A percentile compares a stretch with the other conserved stretches of the same genome.
phyloP scores from a whole-genome alignment of 2,888 invertebrate genomes.

The Tipula vernalis region DNA sequence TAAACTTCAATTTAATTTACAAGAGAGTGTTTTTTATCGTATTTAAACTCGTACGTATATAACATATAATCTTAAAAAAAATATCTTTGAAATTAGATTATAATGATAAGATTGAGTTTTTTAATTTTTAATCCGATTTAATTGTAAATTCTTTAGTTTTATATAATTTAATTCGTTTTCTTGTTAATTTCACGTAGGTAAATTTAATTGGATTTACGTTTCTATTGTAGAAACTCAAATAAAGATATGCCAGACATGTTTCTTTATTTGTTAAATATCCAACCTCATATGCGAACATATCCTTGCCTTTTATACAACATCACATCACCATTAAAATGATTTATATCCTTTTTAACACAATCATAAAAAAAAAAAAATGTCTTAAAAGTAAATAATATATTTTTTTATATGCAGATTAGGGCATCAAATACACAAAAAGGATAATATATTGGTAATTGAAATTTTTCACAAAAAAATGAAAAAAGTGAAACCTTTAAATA shows the following conservation, averaged over 20 bases:
- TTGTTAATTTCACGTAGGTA: neutral
- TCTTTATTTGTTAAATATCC: neutral
- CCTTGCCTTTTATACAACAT: neutral
- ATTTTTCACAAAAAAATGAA: neutral
- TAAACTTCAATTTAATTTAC: neutral
- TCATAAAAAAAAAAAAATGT: neutral
- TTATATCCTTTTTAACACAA: conserved; percentile 4
- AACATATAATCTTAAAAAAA: neutral
- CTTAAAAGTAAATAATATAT: neutral
- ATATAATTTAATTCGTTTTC: neutral
- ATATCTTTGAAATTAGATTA: neutral
- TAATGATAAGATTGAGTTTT: neutral
- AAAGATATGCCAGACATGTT: neutral
- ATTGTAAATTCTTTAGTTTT: neutral
- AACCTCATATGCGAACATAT: neutral
- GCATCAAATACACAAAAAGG: neutral
- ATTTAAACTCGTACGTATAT: neutral
- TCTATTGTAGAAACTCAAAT: neutral
- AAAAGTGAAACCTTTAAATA: neutral
- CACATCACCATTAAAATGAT: neutral
- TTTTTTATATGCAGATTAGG: neutral
- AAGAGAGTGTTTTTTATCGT: too few relatives aligned
- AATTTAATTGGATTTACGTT: neutral
- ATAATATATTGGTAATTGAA: neutral
- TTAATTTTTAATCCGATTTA: neutral